A percentile compares a stretch with the other conserved stretches of the same genome.
Conservation (phyloP, 2,888 invertebrate species). For the Ornithoptera priamus region DNA sequence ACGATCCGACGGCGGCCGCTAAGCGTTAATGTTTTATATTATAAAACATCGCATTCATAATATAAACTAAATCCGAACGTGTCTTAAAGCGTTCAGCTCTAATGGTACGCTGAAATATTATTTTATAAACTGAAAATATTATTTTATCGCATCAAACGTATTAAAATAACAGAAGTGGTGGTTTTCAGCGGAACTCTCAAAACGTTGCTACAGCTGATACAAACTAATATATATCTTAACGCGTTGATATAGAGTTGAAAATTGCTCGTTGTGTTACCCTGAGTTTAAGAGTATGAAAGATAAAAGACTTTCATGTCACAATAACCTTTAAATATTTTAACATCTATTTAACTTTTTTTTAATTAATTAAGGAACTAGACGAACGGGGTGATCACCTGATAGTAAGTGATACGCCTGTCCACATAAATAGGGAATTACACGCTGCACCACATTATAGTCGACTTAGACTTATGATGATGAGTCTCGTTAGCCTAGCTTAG, state of each 20-base stretch:
- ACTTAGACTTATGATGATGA: too few relatives aligned
- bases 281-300: constrained; percentile 6
- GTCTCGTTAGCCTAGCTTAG: too few relatives aligned
- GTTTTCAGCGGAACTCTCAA: constrained; percentile 23
- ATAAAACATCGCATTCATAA: constrained; percentile 25
- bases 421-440: too few relatives aligned
- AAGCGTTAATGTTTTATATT: constrained; percentile 18
- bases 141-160: constrained; percentile 21
- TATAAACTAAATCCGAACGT: constrained; percentile 18
- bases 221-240: constrained; percentile 18
- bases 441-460: too few relatives aligned
- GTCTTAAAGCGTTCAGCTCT: constrained; percentile 4
- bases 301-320: constrained; percentile 14
- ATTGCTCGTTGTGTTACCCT: neutral
- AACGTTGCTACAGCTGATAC: constrained; percentile 3
- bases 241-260: constrained; percentile 12
- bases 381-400: too few relatives aligned
- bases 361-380: too few relatives aligned
- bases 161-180: constrained; percentile 21
- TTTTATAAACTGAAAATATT: constrained; percentile 15
- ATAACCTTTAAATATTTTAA: constrained; percentile 9
- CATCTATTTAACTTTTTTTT: neutral
- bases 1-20: too few relatives aligned
- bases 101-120: constrained; percentile 24
- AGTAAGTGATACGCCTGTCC: too few relatives aligned